Conservation (phyloP, 2,113 vertebrate species). For the Poeciliopsis turrubarensis region DNA sequence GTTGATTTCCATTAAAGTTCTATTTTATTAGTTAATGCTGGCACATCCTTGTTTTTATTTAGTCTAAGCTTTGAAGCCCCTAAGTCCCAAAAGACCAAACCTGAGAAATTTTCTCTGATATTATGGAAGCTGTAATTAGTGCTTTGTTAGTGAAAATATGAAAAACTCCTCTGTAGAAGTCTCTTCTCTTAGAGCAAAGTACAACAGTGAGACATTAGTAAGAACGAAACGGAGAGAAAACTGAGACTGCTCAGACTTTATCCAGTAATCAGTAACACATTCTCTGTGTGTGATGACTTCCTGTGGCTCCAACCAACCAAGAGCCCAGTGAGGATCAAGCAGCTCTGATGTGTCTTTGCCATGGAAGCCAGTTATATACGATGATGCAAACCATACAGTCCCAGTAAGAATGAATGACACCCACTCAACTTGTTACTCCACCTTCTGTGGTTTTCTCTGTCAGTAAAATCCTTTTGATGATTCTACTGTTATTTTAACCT, state of each 20-base stretch:
- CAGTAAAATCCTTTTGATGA: too few species aligned
- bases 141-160: background rate
- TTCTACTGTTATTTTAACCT: too few species aligned
- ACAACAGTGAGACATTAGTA: background rate
- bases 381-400: too few species aligned
- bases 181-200: background rate
- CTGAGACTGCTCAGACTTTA: constrained; percentile 7
- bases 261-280: constrained; percentile 9
- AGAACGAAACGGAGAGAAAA: constrained; percentile 15
- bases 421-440: constrained; percentile 7
- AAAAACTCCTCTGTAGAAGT: too few species aligned
- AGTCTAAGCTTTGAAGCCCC: too few species aligned
- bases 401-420: background rate
- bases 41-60: too few species aligned
- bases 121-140: background rate
- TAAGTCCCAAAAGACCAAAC: background rate
- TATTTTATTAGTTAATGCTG: background rate
- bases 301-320: constrained; percentile 55
- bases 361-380: constrained; percentile 24
- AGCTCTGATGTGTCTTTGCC: constrained; percentile 22
- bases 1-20: too few species aligned
- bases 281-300: constrained; percentile 20
- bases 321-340: constrained; percentile 20
- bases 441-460: constrained; percentile 14
- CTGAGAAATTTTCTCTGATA: too few species aligned